Evolutionary conservation across 1,140 invertebrate species (phyloP).

Genomic region (Aphelenchoides fujianensis): DNA sequence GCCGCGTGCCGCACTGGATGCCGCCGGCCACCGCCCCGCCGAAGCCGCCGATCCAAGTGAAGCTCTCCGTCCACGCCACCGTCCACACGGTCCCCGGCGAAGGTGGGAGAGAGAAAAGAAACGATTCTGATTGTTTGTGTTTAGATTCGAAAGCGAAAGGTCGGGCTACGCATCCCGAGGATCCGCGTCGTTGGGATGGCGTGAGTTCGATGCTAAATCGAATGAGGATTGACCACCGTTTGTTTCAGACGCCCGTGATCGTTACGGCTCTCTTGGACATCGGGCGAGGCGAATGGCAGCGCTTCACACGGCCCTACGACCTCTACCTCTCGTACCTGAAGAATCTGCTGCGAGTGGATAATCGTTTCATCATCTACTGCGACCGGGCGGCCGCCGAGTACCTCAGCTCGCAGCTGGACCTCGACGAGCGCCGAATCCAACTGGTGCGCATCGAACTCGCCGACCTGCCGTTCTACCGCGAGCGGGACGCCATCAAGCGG

Average conservation of each 20-base stretch:
- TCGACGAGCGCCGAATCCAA: constrained; percentile 38
- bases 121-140: too few relatives aligned
- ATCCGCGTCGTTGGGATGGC: too few relatives aligned
- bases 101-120: background rate
- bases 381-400: constrained; percentile 35
- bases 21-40: background rate
- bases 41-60: background rate
- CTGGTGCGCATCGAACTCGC: constrained; percentile 27
- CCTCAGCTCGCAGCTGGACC: constrained; percentile 17
- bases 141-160: too few relatives aligned
- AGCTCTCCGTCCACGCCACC: background rate
- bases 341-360: constrained; percentile 42
- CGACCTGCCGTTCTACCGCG: constrained; percentile 50
- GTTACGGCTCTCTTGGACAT: constrained; percentile 54
- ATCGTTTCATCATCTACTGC: constrained; percentile 45
- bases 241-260: constrained; percentile 35
- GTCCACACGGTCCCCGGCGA: background rate
- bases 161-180: too few relatives aligned
- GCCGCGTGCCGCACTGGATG: background rate
- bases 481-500: constrained; percentile 32
- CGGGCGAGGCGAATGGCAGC: constrained; percentile 46
- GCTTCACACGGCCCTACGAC: constrained; percentile 38
- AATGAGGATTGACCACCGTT: too few relatives aligned
- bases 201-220: too few relatives aligned
- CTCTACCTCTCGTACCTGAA: constrained; percentile 39